Evolutionary conservation across 2,797 vertebrate genomes (phyloP).

Genomic region (Hippopotamyrus pictus): DNA sequence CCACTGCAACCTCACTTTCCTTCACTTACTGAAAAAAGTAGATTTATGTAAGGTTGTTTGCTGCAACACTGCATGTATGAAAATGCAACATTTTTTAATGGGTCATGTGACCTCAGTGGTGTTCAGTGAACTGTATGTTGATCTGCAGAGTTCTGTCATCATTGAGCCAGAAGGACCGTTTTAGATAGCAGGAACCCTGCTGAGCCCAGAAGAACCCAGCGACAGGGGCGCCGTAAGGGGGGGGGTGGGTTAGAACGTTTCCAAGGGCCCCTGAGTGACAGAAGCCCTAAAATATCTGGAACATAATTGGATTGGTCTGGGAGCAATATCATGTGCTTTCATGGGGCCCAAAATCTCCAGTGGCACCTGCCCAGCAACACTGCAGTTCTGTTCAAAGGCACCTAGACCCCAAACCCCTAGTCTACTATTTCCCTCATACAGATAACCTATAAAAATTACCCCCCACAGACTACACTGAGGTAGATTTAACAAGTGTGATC

Average conservation of each 20-base stretch:
- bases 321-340: background rate
- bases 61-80: background rate
- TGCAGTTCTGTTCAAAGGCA: slow-evolving; percentile 1
- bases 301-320: background rate
- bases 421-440: background rate
- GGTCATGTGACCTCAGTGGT: background rate
- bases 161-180: background rate
- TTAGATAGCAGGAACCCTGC: background rate
- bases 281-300: background rate
- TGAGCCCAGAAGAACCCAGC: background rate
- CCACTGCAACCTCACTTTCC: background rate
- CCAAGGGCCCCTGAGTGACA: background rate
- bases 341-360: background rate
- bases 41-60: background rate
- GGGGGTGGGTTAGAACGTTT: background rate
- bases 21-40: background rate
- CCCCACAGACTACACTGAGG: background rate
- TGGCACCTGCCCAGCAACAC: background rate
- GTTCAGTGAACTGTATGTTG: background rate
- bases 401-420: background rate
- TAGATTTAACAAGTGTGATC: background rate
- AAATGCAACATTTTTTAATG: background rate
- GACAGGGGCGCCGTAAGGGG: background rate
- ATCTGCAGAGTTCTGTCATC: background rate
- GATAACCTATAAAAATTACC: background rate